phyloP scores from a whole-genome alignment of 1,140 invertebrate species.

The Elysia chlorotica region DNA sequence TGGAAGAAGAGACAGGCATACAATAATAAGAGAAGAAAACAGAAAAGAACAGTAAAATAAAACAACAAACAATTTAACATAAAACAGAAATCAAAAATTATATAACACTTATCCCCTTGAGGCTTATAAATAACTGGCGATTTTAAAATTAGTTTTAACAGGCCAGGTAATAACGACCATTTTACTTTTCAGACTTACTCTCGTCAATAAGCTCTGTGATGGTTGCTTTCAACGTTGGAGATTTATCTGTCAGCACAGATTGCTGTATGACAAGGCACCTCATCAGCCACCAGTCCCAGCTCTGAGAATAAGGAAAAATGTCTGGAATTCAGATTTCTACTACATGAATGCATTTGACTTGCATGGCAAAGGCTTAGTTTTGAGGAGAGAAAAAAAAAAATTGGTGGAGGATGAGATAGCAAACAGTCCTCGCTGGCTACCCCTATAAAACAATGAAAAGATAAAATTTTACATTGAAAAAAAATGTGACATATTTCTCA shows the following conservation, averaged over 20 bases:
- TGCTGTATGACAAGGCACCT: constrained; percentile 76
- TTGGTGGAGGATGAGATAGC: too few relatives aligned
- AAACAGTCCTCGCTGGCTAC: too few relatives aligned
- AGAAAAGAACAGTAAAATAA: constrained; percentile 1
- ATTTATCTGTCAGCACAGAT: constrained; percentile 74
- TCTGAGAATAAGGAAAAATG: too few relatives aligned
- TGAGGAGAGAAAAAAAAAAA: too few relatives aligned
- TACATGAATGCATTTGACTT: too few relatives aligned
- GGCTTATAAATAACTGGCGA: too few relatives aligned
- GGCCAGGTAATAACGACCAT: neutral
- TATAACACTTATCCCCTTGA: too few relatives aligned
- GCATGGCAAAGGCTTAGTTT: too few relatives aligned
- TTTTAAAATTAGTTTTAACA: neutral
- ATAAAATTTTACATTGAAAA: too few relatives aligned
- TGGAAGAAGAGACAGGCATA: constrained; percentile 29
- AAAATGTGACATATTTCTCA: neutral
- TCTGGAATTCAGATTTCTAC: too few relatives aligned
- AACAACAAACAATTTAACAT: neutral
- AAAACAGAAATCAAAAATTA: too few relatives aligned
- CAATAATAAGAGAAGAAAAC: neutral
- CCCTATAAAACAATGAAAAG: too few relatives aligned
- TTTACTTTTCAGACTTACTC: constrained; percentile 48
- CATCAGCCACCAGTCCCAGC: constrained; percentile 75
- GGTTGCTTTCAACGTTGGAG: constrained; percentile 69
- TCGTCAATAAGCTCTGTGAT: constrained; percentile 68